Evolutionary conservation across 2,888 invertebrate genomes (phyloP).

Genomic region (Phrixothrix hirtus): DNA sequence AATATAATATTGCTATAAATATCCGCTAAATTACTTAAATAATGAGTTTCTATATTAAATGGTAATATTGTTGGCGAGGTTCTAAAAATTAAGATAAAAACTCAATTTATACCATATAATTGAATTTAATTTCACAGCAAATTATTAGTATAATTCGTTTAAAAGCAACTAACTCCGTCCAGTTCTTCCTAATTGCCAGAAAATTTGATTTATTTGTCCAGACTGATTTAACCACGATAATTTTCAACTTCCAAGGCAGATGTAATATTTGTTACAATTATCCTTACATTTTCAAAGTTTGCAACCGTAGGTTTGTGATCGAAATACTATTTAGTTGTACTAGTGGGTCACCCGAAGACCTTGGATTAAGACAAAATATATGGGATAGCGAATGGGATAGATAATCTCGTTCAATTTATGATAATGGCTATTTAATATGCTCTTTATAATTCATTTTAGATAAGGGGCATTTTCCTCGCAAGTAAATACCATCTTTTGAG

Average conservation of each 20-base stretch:
- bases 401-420: constrained; percentile 20
- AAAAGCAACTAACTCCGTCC: too few relatives aligned
- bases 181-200: too few relatives aligned
- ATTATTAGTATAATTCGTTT: too few relatives aligned
- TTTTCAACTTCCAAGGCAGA: too few relatives aligned
- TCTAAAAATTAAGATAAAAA: too few relatives aligned
- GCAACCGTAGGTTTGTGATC: not conserved
- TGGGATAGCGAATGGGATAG: constrained; percentile 18
- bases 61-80: too few relatives aligned
- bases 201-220: too few relatives aligned
- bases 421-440: constrained; percentile 24
- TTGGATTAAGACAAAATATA: constrained; percentile 20
- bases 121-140: too few relatives aligned
- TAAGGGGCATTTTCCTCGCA: constrained; percentile 9
- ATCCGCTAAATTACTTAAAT: not conserved
- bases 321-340: constrained; percentile 2
- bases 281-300: too few relatives aligned
- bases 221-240: too few relatives aligned
- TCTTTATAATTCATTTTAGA: constrained; percentile 23
- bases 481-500: constrained; percentile 7
- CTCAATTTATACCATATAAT: too few relatives aligned
- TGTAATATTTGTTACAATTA: too few relatives aligned
- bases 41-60: not conserved
- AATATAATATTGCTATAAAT: not conserved
- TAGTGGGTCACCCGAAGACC: not conserved